Evolutionary conservation across 2,888 invertebrate genomes (phyloP), one percentile per base, ranked within the genome.

Genomic region (Spilosoma lubricipeda): DNA sequence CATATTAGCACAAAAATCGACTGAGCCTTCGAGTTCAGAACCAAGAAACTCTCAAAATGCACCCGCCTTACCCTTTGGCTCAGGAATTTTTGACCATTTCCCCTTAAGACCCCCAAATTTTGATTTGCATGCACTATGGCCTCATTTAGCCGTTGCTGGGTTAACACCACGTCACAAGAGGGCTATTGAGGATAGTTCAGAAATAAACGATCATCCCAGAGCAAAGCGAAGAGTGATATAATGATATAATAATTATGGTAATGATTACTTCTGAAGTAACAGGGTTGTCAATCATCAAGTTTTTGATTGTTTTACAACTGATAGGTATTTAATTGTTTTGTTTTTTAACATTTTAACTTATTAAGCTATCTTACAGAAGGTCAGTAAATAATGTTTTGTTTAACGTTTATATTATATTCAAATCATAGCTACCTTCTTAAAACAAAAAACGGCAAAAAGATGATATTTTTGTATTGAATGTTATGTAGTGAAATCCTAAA

Each of bases 221-320:
- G 76, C 81, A 30, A 79, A 80, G 18, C 74, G 81, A 20, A 71
- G 52, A 36, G 70, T 85, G 23, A 70, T 85, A n/a, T n/a, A n/a
- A n/a, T n/a, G n/a, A 71, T 52, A 85, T 70, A 76, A 85, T 70
- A 48, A 75, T 52, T 83, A 84, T 84, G 86, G 39, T 81, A 85
- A 84, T 81, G 18, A 68, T 27, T 59, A 23, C 13, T 74, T 73
- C 72, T 71, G 27, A 66, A 33, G 59, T 36, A 23, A 59, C 72
- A 82, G 78, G 83, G 85, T 71, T 82, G 81, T 71, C 72, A n/a
- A 68, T n/a, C 8, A 69, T 8, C 7, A 59, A 23, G 4, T 30
- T 63, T 27, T 30, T 30, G 2, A 63, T 30, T 30, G 18, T 63
- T 63, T 30, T 7, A 30, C 2, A 5, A 30, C 8, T 63, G 2